These are phyloP conservation scores for Chelonus insularis DNA, from an alignment of 1,140 invertebrate genomes.

Conservation along the genomic window DNA sequence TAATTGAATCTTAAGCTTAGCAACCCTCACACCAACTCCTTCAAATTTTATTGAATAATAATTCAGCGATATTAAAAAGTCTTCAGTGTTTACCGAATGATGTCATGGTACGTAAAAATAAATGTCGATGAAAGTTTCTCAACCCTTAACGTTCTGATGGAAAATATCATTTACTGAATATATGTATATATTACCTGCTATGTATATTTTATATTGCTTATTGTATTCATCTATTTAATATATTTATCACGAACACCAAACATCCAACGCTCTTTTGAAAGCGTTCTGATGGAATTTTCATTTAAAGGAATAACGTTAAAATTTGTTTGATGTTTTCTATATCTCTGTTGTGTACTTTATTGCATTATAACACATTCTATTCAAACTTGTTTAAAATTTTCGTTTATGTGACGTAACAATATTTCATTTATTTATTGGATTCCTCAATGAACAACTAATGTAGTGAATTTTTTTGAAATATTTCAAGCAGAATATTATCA, in stretches of 20 bases:
- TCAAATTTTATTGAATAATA: too few species aligned
- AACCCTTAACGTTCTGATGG: neutral
- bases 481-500: too few species aligned
- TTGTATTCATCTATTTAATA: conserved; percentile 10
- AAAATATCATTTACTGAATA: neutral
- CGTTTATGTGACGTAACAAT: too few species aligned
- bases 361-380: too few species aligned
- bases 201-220: conserved; percentile 16
- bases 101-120: neutral
- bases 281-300: conserved; percentile 23
- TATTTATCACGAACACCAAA: conserved; percentile 11
- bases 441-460: too few species aligned
- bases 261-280: neutral
- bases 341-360: neutral
- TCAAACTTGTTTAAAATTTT: too few species aligned
- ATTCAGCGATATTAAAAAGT: conserved; percentile 54
- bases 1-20: too few species aligned
- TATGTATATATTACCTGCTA: neutral
- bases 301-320: conserved; percentile 15
- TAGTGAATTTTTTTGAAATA: too few species aligned
- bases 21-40: too few species aligned
- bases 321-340: conserved; percentile 5
- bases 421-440: too few species aligned
- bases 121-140: conserved; percentile 15
- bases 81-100: conserved; percentile 36